Evolutionary conservation across 2,888 invertebrate species (phyloP).

Genomic region (Caenorhabditis plicata): DNA sequence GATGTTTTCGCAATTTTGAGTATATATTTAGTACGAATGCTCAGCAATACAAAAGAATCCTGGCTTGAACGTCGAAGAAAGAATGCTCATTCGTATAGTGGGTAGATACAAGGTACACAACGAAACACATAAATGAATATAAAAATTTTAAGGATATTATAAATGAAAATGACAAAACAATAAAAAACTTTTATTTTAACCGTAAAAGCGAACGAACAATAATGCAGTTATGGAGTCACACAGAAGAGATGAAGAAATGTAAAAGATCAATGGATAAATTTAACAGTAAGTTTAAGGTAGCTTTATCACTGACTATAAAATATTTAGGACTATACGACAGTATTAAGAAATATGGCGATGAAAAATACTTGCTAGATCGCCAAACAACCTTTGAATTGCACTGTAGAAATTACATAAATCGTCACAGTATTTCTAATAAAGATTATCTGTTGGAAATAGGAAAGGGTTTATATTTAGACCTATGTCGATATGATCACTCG

Average conservation of each 20-base stretch:
- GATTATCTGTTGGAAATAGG: slow-evolving; percentile 63
- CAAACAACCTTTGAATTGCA: slow-evolving; percentile 63
- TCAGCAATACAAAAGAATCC: slow-evolving; percentile 45
- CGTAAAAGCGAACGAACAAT: slow-evolving; percentile 53
- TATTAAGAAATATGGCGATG: slow-evolving; percentile 49
- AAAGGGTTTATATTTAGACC: slow-evolving; percentile 64
- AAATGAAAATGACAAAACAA: slow-evolving; percentile 51
- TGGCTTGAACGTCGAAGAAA: slow-evolving; percentile 53
- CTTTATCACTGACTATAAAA: background rate
- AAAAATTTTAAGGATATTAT: slow-evolving; percentile 46
- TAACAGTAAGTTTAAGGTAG: slow-evolving; percentile 33
- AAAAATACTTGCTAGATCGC: slow-evolving; percentile 49
- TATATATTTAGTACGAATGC: slow-evolving; percentile 55
- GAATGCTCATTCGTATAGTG: slow-evolving; percentile 61
- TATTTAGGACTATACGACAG: slow-evolving; percentile 53
- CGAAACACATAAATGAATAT: background rate
- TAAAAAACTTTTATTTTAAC: slow-evolving; percentile 56
- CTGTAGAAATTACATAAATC: slow-evolving; percentile 64
- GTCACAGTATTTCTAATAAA: slow-evolving; percentile 64
- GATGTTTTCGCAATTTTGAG: background rate
- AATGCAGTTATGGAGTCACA: slow-evolving; percentile 64
- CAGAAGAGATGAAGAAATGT: slow-evolving; percentile 55
- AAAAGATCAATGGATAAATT: slow-evolving; percentile 53
- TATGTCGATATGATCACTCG: slow-evolving; percentile 65
- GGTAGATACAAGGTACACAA: slow-evolving; percentile 53